These are phyloP conservation scores for Campoplex capitator DNA, from an alignment of 2,888 invertebrate genomes.

Conservation along the genomic window DNA sequence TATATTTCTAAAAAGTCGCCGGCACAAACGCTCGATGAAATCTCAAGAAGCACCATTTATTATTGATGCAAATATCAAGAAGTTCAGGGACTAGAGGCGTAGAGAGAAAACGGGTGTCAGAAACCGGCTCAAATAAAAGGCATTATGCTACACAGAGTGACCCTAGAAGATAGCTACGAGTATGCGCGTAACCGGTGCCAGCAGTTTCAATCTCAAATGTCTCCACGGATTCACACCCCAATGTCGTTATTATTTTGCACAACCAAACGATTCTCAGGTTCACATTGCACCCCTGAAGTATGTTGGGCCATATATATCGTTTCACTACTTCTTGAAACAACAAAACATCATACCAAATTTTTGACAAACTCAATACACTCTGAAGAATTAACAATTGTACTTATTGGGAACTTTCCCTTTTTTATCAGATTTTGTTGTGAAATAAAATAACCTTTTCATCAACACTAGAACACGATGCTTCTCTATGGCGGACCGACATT, in stretches of 20 bases:
- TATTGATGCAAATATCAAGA: background rate
- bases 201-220: background rate
- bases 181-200: background rate
- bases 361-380: too few relatives aligned
- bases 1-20: background rate
- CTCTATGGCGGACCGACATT: too few relatives aligned
- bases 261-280: background rate
- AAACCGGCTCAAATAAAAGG: background rate
- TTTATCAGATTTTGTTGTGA: too few relatives aligned
- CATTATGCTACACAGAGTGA: too few relatives aligned
- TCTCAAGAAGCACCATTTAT: background rate
- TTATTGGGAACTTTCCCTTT: too few relatives aligned
- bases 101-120: background rate
- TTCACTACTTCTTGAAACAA: too few relatives aligned
- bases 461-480: too few relatives aligned
- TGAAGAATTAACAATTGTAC: too few relatives aligned
- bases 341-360: too few relatives aligned
- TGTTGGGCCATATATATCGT: too few relatives aligned
- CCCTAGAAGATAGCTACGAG: slow-evolving; percentile 3
- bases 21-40: background rate
- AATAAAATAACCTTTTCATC: too few relatives aligned
- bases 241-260: background rate
- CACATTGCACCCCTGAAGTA: background rate
- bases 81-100: background rate
- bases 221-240: background rate